Base-by-base conservation (phyloP, 2,888 invertebrate species). In the Frankliniella fusca region DNA sequence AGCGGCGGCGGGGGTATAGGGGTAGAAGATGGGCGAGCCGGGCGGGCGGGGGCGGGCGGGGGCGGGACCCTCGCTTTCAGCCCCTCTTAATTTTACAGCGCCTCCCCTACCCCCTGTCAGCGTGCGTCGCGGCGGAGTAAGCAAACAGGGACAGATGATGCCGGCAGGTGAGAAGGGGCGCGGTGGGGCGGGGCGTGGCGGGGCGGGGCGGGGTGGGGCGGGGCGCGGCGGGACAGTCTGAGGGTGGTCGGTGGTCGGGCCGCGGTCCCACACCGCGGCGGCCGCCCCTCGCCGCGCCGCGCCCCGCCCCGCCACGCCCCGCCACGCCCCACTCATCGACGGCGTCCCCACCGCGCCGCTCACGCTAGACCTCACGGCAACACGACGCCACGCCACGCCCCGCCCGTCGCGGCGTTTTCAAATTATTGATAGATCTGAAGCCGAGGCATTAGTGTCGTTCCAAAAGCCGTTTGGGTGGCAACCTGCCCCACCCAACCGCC, bases 341-440 rank as follows among this genome's bases (percentile, higher is more conserved):
- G 18, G 20, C 18, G 61, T 15, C 38, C 38, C 38, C 38, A 2
- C n/a, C 23, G 20, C n/a, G 23, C 70, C 70, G 70, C 27, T 23
- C 70, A 76, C 70, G 61, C 61, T 27, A 76, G 9, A 23, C 70
- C 38, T 38, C 38, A 38, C 38, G 38, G 38, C 38, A 38, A 38
- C 38, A 38, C 38, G 2, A 38, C 38, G 38, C 38, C 38, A 38
- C 38, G 38, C 38, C 38, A 38, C 61, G 61, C n/a, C 20, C 10
- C 61, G 61, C 61, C 3, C 20, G 61, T 61, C 61, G 61, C 15
- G 20, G 15, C 61, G 27, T 76, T 76, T 76, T 76, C 70, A 76
- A 76, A 76, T 76, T 76, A 76, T 76, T 76, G 70, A 76, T 76
- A 76, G 70, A 76, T 76, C 70, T 27, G 70, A 76, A 76, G 11